These are phyloP conservation scores for Ormyrus pomaceus DNA, from an alignment of 2,888 invertebrate genomes.

Conservation along the genomic window DNA sequence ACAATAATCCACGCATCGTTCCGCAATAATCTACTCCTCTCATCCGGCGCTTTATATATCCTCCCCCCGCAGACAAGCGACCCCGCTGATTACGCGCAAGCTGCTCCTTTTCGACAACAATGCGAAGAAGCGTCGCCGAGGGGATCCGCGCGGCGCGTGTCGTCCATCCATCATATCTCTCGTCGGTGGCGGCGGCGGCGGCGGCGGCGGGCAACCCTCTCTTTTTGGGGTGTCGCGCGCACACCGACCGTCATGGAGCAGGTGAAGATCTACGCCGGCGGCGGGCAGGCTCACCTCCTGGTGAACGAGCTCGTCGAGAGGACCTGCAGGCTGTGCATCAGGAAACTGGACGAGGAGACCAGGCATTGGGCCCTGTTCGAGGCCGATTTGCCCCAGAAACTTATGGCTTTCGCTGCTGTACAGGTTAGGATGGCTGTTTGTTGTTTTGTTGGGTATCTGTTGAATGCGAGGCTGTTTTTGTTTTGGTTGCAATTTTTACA, in stretches of 20 bases:
- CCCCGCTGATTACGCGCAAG: too few relatives aligned
- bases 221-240: not conserved
- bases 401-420: conserved; percentile 69
- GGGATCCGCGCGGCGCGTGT: too few relatives aligned
- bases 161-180: too few relatives aligned
- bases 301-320: not conserved
- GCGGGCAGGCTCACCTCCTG: not conserved
- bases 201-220: not conserved
- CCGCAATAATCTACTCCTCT: too few relatives aligned
- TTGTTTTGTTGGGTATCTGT: not conserved
- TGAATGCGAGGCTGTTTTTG: not conserved
- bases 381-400: conserved; percentile 63
- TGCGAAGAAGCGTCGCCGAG: too few relatives aligned
- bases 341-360: not conserved
- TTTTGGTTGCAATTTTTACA: not conserved
- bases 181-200: not conserved
- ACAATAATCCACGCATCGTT: too few relatives aligned
- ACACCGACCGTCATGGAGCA: conserved; percentile 23
- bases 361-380: conserved; percentile 28
- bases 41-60: too few relatives aligned
- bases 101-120: too few relatives aligned
- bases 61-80: too few relatives aligned
- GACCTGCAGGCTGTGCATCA: conserved; percentile 42
- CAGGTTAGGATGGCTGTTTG: conserved; percentile 65
- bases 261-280: conserved; percentile 31